phyloP scores from a whole-genome alignment of 1,140 invertebrate genomes.

The Drosophila murphyi region DNA sequence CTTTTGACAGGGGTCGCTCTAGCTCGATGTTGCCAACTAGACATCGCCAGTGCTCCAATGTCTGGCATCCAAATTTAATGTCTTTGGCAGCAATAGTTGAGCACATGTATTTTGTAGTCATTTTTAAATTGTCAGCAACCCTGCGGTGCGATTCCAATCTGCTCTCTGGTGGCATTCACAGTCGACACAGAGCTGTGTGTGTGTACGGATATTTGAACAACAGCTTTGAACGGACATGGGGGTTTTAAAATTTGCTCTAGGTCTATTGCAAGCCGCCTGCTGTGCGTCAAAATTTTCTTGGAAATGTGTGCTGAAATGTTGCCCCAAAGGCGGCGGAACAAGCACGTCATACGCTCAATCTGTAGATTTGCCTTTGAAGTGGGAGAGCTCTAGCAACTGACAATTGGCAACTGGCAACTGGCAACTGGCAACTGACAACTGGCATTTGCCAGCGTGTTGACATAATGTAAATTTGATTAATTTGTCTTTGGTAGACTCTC shows the following conservation, averaged over 20 bases:
- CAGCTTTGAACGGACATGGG: slow-evolving; percentile 6
- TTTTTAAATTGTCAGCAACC: slow-evolving; percentile 57
- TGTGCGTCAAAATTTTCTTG: slow-evolving; percentile 12
- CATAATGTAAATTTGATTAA: slow-evolving; percentile 76
- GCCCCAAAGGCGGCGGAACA: slow-evolving; percentile 12
- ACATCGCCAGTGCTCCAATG: slow-evolving; percentile 23
- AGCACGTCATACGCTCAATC: slow-evolving; percentile 31
- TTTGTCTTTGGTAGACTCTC: slow-evolving; percentile 29
- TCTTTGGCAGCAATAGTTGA: slow-evolving; percentile 70
- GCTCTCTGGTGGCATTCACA: slow-evolving; percentile 13
- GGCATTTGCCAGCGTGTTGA: slow-evolving; percentile 33
- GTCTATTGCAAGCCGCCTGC: not conserved
- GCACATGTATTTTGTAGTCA: slow-evolving; percentile 59
- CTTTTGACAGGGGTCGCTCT: slow-evolving; percentile 37
- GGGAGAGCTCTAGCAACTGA: not conserved
- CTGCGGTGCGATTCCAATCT: slow-evolving; percentile 18
- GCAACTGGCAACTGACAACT: slow-evolving; percentile 9
- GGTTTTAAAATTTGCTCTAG: not conserved
- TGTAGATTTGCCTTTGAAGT: slow-evolving; percentile 10
- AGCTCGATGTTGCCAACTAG: slow-evolving; percentile 33
- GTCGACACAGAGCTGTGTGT: not conserved
- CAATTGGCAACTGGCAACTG: slow-evolving; percentile 5
- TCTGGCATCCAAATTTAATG: slow-evolving; percentile 77
- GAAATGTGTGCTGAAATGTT: not conserved
- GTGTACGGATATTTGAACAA: slow-evolving; percentile 7